Percentiles rank a stretch among this genome's conserved stretches.
Conservation (phyloP, 2,113 vertebrate species). For the Stigmatopora nigra region DNA sequence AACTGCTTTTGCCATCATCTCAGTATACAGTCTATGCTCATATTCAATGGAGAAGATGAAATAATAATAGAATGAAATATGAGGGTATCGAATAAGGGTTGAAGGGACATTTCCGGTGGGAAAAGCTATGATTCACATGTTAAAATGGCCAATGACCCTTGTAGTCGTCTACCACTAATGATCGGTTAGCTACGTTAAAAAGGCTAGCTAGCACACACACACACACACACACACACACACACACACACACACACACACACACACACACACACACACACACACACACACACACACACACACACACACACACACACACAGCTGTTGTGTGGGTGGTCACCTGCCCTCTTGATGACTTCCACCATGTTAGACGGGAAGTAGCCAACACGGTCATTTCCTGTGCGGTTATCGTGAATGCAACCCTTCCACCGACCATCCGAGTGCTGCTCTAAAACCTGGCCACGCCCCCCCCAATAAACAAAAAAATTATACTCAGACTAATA, state of each 20-base stretch:
- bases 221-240: constrained; percentile 10
- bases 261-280: constrained; percentile 10
- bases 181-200: constrained; percentile 35
- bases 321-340: constrained; percentile 77
- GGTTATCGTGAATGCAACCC: constrained; percentile 97
- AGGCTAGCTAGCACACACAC: constrained; percentile 36
- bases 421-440: constrained; percentile 95
- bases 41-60: constrained; percentile 13
- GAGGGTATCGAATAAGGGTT: constrained; percentile 1
- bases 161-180: constrained; percentile 47
- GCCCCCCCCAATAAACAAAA: not conserved
- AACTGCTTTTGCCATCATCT: not conserved
- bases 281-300: constrained; percentile 25
- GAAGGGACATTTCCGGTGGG: constrained; percentile 17
- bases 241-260: constrained; percentile 25
- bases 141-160: constrained; percentile 33
- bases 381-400: constrained; percentile 93
- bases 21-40: not conserved
- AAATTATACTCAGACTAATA: not conserved
- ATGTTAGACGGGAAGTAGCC: constrained; percentile 97
- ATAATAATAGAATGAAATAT: constrained; percentile 20
- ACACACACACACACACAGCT: constrained; percentile 41
- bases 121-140: constrained; percentile 42
- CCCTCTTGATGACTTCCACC: constrained; percentile 93
- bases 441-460: constrained; percentile 87